phyloP scores from a whole-genome alignment of 1,140 invertebrate genomes.

The Drosophila leontia region DNA sequence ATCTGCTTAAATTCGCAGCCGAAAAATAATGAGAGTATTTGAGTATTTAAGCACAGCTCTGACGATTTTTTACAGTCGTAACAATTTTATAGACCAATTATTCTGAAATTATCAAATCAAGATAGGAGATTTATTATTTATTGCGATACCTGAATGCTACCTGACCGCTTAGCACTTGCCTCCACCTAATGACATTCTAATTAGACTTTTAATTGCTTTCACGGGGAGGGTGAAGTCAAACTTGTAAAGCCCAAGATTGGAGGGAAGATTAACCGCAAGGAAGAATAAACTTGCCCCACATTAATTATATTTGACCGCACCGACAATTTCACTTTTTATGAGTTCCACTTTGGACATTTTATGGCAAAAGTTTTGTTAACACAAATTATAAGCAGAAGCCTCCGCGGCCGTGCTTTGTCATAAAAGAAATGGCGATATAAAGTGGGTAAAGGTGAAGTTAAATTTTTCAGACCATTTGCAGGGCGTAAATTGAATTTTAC shows the following conservation, averaged over 20 bases:
- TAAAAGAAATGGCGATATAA: slow-evolving; percentile 38
- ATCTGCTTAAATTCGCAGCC: background rate
- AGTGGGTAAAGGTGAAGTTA: slow-evolving; percentile 30
- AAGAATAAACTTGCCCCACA: slow-evolving; percentile 66
- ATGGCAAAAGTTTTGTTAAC: slow-evolving; percentile 70
- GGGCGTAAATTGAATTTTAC: slow-evolving; percentile 68
- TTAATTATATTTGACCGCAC: slow-evolving; percentile 77
- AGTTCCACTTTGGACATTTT: slow-evolving; percentile 61
- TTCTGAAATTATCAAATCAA: slow-evolving; percentile 16
- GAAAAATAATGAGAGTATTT: slow-evolving; percentile 1
- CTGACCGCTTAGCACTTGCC: slow-evolving; percentile 57
- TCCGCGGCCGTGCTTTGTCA: slow-evolving; percentile 35
- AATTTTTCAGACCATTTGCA: slow-evolving; percentile 57
- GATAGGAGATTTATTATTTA: slow-evolving; percentile 45
- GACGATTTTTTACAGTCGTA: background rate
- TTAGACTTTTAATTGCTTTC: slow-evolving; percentile 77
- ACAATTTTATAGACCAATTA: slow-evolving; percentile 20
- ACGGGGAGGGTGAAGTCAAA: background rate
- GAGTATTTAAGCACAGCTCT: slow-evolving; percentile 1
- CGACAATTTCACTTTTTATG: slow-evolving; percentile 61
- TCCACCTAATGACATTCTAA: slow-evolving; percentile 69
- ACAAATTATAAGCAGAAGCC: slow-evolving; percentile 60
- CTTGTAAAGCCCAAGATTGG: slow-evolving; percentile 58
- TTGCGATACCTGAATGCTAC: slow-evolving; percentile 23
- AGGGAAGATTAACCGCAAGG: slow-evolving; percentile 24